A percentile compares a stretch with the other conserved stretches of the same genome.
Evolutionary conservation across 2,888 invertebrate species (phyloP).

Genomic region (Brenthis ino): DNA sequence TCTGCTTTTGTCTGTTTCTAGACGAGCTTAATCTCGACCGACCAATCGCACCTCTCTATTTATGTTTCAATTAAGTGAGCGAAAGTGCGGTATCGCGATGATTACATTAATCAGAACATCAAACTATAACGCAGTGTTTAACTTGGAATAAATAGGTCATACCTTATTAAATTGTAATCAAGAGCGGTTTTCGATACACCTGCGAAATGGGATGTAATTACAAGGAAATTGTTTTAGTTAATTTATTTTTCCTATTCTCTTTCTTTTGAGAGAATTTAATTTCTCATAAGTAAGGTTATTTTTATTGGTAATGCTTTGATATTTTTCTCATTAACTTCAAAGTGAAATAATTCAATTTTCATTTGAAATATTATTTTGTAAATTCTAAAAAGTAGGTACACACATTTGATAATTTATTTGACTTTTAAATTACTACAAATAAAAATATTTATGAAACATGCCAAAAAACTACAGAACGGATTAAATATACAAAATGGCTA

Average conservation of each 20-base stretch:
- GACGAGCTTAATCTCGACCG: slow-evolving; percentile 63
- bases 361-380: too few species aligned
- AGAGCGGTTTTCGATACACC: slow-evolving; percentile 7
- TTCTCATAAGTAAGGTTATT: too few species aligned
- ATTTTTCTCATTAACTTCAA: too few species aligned
- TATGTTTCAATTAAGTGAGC: slow-evolving; percentile 74
- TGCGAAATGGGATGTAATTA: neutral
- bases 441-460: too few species aligned
- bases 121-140: slow-evolving; percentile 37
- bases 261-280: neutral
- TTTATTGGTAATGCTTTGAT: too few species aligned
- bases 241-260: neutral
- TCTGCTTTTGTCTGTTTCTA: slow-evolving; percentile 55
- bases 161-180: slow-evolving; percentile 6
- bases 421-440: too few species aligned
- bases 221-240: neutral
- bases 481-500: too few species aligned
- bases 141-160: slow-evolving; percentile 25
- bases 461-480: too few species aligned
- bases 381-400: too few species aligned
- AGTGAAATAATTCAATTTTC: too few species aligned
- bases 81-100: slow-evolving; percentile 65
- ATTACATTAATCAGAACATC: slow-evolving; percentile 62
- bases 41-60: slow-evolving; percentile 72
- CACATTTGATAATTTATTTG: too few species aligned